A percentile compares a stretch with the other conserved stretches of the same genome.
These are phyloP conservation scores for Fragum sueziense DNA, from an alignment of 2,888 invertebrate species.

Conservation along the genomic window DNA sequence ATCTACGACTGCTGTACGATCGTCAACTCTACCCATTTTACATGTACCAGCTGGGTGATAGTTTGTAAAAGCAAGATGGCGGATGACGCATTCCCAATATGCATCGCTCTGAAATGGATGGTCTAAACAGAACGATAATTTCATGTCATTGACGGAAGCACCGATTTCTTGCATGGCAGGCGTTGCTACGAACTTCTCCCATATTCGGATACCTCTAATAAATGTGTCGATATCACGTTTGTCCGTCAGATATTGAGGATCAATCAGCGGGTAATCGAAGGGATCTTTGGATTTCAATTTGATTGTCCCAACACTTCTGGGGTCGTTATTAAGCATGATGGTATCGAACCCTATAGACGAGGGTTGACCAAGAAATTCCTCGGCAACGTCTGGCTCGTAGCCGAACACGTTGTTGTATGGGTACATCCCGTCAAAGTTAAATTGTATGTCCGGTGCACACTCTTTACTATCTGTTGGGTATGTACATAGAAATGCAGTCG, in stretches of 20 bases:
- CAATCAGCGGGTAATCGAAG: slow-evolving; percentile 90
- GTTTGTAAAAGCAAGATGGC: slow-evolving; percentile 44
- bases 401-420: slow-evolving; percentile 14
- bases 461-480: slow-evolving; percentile 20
- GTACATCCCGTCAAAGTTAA: slow-evolving; percentile 29
- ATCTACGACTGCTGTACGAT: slow-evolving; percentile 86
- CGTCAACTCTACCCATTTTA: slow-evolving; percentile 85
- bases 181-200: slow-evolving; percentile 46
- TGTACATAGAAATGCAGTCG: slow-evolving; percentile 41
- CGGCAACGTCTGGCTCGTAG: slow-evolving; percentile 39
- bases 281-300: slow-evolving; percentile 90
- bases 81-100: slow-evolving; percentile 59
- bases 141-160: slow-evolving; percentile 35
- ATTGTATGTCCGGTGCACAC: slow-evolving; percentile 49
- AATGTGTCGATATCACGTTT: slow-evolving; percentile 84
- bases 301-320: slow-evolving; percentile 90
- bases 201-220: slow-evolving; percentile 43
- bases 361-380: slow-evolving; percentile 26
- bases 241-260: slow-evolving; percentile 92
- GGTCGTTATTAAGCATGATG: slow-evolving; percentile 68
- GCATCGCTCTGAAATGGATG: slow-evolving; percentile 48
- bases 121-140: slow-evolving; percentile 44
- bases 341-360: background rate
- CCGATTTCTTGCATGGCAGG: slow-evolving; percentile 53
- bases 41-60: slow-evolving; percentile 89